These are phyloP conservation scores for Hedya salicella DNA, from an alignment of 2,888 invertebrate genomes.

Conservation along the genomic window DNA sequence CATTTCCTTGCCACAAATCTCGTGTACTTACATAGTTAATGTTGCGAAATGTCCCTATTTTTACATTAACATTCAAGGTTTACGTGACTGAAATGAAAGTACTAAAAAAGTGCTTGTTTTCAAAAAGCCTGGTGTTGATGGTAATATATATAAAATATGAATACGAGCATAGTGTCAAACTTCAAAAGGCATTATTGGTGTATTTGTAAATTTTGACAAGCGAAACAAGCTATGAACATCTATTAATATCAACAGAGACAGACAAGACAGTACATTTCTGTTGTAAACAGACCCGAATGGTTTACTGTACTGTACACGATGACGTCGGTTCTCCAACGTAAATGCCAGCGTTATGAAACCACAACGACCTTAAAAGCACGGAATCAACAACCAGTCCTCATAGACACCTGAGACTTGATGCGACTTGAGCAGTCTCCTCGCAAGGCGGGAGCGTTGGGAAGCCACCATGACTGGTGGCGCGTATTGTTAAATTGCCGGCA, in stretches of 20 bases:
- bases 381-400: constrained; percentile 53
- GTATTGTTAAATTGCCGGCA: constrained; percentile 69
- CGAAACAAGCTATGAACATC: not conserved
- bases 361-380: constrained; percentile 56
- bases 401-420: constrained; percentile 53
- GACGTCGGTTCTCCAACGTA: constrained; percentile 65
- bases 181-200: not conserved
- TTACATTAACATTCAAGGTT: no score
- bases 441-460: constrained; percentile 50
- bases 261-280: constrained; percentile 8
- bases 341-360: constrained; percentile 72
- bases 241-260: constrained; percentile 12
- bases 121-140: no score
- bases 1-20: constrained; percentile 41
- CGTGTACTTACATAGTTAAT: constrained; percentile 6
- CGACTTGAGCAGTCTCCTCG: constrained; percentile 44
- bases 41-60: no score
- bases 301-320: constrained; percentile 57
- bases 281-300: constrained; percentile 57
- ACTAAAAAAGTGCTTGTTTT: no score
- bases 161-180: no score
- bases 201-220: not conserved
- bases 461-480: constrained; percentile 57
- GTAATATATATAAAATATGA: no score
- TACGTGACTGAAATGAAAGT: no score